Percentiles rank a stretch among this genome's conserved stretches.
phyloP scores from a whole-genome alignment of 2,888 invertebrate species.

The Byasa hedistus region DNA sequence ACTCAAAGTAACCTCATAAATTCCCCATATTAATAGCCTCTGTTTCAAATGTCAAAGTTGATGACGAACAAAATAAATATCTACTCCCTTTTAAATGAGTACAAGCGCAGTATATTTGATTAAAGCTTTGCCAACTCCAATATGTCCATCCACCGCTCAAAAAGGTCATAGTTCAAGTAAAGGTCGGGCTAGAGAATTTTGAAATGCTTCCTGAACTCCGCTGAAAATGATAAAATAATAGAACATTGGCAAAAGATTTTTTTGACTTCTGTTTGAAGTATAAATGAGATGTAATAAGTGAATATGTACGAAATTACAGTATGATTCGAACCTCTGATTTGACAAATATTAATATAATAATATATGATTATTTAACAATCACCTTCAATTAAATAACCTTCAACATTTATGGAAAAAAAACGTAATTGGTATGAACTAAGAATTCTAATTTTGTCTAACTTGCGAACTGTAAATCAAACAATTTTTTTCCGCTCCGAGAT shows the following conservation, averaged over 20 bases:
- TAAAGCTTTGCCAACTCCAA: background rate
- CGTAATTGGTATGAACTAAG: too few species aligned
- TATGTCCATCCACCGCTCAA: background rate
- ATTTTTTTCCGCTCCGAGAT: too few species aligned
- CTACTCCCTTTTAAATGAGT: background rate
- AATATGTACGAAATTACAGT: background rate
- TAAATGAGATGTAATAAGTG: background rate
- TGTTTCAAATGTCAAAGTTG: background rate
- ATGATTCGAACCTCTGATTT: background rate
- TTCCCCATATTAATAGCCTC: too few species aligned
- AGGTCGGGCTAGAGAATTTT: background rate
- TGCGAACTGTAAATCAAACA: too few species aligned
- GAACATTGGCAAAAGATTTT: background rate
- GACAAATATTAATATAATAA: too few species aligned
- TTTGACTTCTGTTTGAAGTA: background rate
- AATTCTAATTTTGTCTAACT: too few species aligned
- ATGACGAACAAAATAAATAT: background rate
- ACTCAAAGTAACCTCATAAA: too few species aligned
- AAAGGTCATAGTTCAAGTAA: constrained; percentile 14
- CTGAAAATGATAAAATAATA: background rate
- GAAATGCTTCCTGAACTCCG: background rate
- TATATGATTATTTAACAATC: too few species aligned
- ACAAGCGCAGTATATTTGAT: background rate
- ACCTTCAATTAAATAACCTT: too few species aligned
- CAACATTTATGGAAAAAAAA: too few species aligned